Base-by-base conservation (phyloP, 35 echinoderm and acorn worm species). In the Strongylocentrotus purpuratus region DNA sequence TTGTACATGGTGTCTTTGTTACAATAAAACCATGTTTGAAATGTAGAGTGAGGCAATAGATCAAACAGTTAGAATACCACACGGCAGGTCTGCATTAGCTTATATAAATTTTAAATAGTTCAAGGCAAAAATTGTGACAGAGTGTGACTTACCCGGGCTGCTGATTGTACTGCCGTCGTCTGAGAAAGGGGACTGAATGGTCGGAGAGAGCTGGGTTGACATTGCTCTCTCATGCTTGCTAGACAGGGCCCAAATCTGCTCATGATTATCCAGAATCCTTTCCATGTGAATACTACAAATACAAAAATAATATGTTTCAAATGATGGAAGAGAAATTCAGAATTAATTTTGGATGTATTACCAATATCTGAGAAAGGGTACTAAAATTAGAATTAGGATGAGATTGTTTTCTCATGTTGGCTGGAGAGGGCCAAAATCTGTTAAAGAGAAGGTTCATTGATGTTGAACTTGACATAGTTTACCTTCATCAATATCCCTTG, bases 271-370 rank as follows among this genome's bases (percentile, higher is more conserved):
- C 4, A 98, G 88, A 25, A 90, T 97, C 41, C 95, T 96, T 94
- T 97, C 97, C 97, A 99, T 97, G 94, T 99, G 95, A 70, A 99
- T 99, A 70, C 98, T 99, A 94, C 52, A 94, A 78, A 61, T 31
- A 32, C 4, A 20, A 33, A 65, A 46, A 93, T 20, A 32, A 92
- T 11, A 50, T 50, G 13, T 50, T 50, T 50, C 1, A 50, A 12
- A 50, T 48, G 47, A 48, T 50, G 48, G 13, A 50, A 50, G 13
- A 50, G 48, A n/a, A n/a, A n/a, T n/a, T n/a, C n/a, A n/a, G n/a
- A 50, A 50, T 50, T 50, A 50, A 31, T 5, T 11, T 91, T 91
- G 32, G 22, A 5, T 20, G 33, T 20, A 91, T 33, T 7, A 8
- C 88, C 88, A 91, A 41, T 8, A 91, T 91, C 88, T 6, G 31